Percentiles rank a stretch among this genome's conserved stretches.
phyloP scores from a whole-genome alignment of 2,113 vertebrate genomes.

The Cebidichthys violaceus region DNA sequence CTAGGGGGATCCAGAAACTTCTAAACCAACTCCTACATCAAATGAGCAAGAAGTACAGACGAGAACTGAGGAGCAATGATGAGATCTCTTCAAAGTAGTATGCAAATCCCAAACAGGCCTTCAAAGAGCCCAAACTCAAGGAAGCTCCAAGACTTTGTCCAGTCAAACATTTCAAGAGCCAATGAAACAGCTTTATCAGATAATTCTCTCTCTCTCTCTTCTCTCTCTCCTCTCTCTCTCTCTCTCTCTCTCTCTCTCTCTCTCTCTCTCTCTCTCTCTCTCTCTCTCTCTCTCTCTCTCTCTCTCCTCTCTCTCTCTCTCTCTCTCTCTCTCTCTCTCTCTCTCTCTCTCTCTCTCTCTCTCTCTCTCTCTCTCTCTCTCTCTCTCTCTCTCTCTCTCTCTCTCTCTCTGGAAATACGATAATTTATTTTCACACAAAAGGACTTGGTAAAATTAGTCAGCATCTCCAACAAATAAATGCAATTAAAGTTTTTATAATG shows the following conservation, averaged over 20 bases:
- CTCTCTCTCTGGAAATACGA: too few relatives aligned
- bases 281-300: too few relatives aligned
- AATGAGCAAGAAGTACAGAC: conserved; percentile 17
- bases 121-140: conserved; percentile 22
- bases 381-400: too few relatives aligned
- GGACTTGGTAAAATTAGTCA: conserved; percentile 15
- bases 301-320: too few relatives aligned
- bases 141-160: conserved; percentile 14
- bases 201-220: too few relatives aligned
- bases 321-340: too few relatives aligned
- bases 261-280: too few relatives aligned
- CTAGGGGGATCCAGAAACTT: conserved; percentile 40
- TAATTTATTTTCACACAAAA: conserved; percentile 45
- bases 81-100: conserved; percentile 43
- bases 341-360: too few relatives aligned
- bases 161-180: background rate
- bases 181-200: background rate
- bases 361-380: too few relatives aligned
- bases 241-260: too few relatives aligned
- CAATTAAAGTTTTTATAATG: background rate
- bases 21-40: conserved; percentile 43
- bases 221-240: too few relatives aligned
- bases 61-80: conserved; percentile 17
- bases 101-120: conserved; percentile 41
- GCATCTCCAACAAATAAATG: background rate